These are phyloP conservation scores for Odontamblyopus rebecca DNA, from an alignment of 2,797 vertebrate genomes.

Conservation along the genomic window DNA sequence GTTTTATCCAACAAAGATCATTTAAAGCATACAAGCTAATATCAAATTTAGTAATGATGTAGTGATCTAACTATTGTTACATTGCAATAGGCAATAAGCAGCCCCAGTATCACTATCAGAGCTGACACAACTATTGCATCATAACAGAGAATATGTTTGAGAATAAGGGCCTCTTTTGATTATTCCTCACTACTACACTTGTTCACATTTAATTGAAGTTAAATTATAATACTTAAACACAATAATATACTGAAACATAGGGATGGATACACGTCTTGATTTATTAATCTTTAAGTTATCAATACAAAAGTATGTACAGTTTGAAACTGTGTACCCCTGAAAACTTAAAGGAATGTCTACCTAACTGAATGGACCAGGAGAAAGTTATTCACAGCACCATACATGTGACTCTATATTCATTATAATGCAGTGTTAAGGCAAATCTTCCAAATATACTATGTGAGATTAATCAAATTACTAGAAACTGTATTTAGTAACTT, in stretches of 20 bases:
- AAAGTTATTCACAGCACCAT: background rate
- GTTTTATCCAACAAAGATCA: background rate
- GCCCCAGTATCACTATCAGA: too few relatives aligned
- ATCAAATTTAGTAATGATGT: background rate
- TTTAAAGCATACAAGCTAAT: background rate
- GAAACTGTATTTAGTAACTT: background rate
- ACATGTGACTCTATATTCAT: background rate
- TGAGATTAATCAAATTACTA: background rate
- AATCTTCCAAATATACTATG: background rate
- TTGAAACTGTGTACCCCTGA: background rate
- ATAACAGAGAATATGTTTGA: conserved; percentile 27
- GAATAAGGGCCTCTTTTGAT: conserved; percentile 52
- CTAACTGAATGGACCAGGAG: background rate
- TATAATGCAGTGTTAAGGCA: conserved; percentile 1
- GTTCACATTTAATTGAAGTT: background rate
- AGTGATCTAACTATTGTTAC: background rate
- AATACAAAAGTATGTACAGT: conserved; percentile 4
- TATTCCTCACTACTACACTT: background rate
- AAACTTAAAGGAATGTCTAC: conserved; percentile 9
- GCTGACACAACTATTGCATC: too few relatives aligned
- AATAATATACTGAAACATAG: background rate
- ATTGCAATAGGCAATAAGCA: background rate
- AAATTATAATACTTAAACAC: background rate
- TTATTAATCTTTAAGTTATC: background rate
- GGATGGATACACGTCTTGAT: background rate